Evolutionary conservation across 2,888 invertebrate species (phyloP).

Genomic region (Synanthedon tipuliformis): DNA sequence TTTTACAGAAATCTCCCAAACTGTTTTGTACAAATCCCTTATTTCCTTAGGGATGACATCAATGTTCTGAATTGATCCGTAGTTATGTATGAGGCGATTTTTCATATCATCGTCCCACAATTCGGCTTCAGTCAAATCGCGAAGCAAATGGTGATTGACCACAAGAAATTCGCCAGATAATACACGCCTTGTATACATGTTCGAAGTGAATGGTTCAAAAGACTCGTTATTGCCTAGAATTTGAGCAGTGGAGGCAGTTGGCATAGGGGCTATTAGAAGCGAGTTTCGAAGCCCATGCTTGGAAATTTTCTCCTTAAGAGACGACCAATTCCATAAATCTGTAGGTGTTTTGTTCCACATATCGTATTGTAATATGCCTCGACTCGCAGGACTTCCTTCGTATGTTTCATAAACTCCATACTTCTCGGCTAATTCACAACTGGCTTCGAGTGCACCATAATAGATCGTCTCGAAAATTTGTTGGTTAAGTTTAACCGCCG

Average conservation of each 20-base stretch:
- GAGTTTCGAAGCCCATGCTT: conserved; percentile 94
- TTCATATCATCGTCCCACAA: conserved; percentile 97
- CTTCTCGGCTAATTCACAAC: conserved; percentile 90
- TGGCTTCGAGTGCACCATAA: conserved; percentile 95
- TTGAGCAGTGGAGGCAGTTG: conserved; percentile 98
- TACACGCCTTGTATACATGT: conserved; percentile 94
- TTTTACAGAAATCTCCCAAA: conserved; percentile 97
- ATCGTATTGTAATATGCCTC: conserved; percentile 96
- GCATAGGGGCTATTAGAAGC: conserved; percentile 95
- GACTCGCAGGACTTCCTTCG: conserved; percentile 90
- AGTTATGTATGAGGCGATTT: conserved; percentile 88
- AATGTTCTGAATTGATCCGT: conserved; percentile 94
- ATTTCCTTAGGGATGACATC: conserved; percentile 86
- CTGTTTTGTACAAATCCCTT: conserved; percentile 92
- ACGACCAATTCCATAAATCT: conserved; percentile 89
- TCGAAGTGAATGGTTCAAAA: conserved; percentile 97
- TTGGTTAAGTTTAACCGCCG: conserved; percentile 87
- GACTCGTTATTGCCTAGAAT: conserved; percentile 99
- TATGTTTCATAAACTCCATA: conserved; percentile 92
- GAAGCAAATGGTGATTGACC: conserved; percentile 95
- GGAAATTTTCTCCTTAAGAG: conserved; percentile 85
- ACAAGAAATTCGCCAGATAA: conserved; percentile 96
- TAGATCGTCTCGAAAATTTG: conserved; percentile 99
- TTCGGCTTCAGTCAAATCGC: conserved; percentile 90
- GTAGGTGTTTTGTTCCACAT: conserved; percentile 96